Conservation (phyloP, 2,113 vertebrate species). For the Laterallus jamaicensis region DNA sequence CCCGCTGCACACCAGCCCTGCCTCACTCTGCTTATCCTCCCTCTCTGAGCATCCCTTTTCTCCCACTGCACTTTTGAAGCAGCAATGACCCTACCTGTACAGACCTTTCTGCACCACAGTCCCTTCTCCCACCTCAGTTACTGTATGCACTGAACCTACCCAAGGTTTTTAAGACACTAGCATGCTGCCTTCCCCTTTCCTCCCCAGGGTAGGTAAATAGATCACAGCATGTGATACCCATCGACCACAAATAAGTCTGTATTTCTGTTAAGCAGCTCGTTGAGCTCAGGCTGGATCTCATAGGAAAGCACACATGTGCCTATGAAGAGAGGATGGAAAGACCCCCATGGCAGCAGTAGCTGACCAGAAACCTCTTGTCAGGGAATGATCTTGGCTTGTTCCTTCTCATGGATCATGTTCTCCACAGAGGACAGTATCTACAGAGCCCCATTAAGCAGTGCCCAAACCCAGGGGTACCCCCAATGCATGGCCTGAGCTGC, state of each 20-base stretch:
- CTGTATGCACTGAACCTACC: not conserved
- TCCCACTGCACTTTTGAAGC: not conserved
- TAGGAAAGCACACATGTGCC: not conserved
- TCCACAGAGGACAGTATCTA: not conserved
- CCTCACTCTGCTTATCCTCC: not conserved
- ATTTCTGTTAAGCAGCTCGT: not conserved
- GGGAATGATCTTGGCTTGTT: not conserved
- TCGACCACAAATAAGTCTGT: not conserved
- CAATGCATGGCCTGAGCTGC: not conserved
- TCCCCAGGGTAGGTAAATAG: not conserved
- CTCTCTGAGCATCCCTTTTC: too few relatives aligned
- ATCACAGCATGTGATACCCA: not conserved
- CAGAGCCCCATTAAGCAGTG: not conserved
- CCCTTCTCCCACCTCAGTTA: not conserved
- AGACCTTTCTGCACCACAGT: not conserved
- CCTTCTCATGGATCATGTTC: not conserved
- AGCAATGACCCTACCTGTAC: too few relatives aligned
- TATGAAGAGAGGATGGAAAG: not conserved
- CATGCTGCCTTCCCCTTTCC: not conserved
- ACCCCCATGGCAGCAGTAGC: not conserved
- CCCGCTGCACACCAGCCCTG: not conserved
- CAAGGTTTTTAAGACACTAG: not conserved
- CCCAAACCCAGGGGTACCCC: not conserved
- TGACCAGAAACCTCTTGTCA: not conserved
- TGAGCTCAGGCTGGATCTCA: not conserved